Evolutionary conservation across 2,888 invertebrate species (phyloP).

Genomic region (Nomada goodeniana): DNA sequence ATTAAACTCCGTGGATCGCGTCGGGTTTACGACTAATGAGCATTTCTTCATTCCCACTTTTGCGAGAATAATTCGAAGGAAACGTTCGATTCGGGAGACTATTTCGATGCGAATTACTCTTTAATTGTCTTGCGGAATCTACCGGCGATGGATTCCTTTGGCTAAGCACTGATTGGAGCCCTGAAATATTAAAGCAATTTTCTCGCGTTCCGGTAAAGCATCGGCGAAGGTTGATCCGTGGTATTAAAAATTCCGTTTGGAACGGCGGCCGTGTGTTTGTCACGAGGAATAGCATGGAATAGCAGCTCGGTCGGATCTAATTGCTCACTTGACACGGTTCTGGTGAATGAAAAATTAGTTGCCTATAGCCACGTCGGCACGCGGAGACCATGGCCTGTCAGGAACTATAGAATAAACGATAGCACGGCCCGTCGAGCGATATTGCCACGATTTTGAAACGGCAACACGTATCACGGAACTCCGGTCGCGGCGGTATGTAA

Average conservation of each 20-base stretch:
- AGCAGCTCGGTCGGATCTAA: constrained; percentile 14
- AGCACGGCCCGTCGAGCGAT: background rate
- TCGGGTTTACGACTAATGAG: constrained; percentile 2
- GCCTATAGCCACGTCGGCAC: constrained; percentile 16
- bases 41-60: background rate
- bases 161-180: no score
- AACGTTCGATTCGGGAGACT: background rate
- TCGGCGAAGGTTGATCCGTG: constrained; percentile 9
- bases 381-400: background rate
- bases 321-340: constrained; percentile 51
- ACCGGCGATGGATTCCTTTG: background rate
- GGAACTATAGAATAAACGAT: background rate
- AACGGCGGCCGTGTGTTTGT: constrained; percentile 5
- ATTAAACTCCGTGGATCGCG: constrained; percentile 23
- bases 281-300: constrained; percentile 15
- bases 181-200: background rate
- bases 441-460: background rate
- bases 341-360: constrained; percentile 38
- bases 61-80: no score
- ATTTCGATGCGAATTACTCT: background rate
- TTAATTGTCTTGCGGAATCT: no score
- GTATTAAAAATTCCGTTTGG: constrained; percentile 34
- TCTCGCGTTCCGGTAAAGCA: background rate
- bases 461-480: background rate
- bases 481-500: no score